Conservation (phyloP, 2,797 vertebrate species). For the Malurus leucopterus region DNA sequence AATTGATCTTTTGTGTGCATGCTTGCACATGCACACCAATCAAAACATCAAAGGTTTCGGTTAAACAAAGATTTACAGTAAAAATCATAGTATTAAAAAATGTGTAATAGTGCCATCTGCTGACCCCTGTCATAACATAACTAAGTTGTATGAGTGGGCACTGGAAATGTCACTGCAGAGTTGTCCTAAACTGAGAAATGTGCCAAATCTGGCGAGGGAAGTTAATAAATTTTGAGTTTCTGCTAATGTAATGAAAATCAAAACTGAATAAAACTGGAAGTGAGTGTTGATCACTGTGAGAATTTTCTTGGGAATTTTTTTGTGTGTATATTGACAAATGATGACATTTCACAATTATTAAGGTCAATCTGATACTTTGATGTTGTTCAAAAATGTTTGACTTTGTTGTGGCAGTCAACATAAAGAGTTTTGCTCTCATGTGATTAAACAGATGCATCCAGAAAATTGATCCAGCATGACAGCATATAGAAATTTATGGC, state of each 20-base stretch:
- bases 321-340: background rate
- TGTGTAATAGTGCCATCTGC: conserved; percentile 53
- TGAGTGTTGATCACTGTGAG: background rate
- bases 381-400: background rate
- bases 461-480: background rate
- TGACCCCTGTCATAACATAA: conserved; percentile 4
- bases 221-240: background rate
- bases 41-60: background rate
- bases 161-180: background rate
- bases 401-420: background rate
- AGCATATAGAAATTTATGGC: background rate
- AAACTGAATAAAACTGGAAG: background rate
- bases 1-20: background rate
- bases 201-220: background rate
- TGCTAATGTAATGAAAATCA: background rate
- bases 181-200: background rate
- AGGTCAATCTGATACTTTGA: background rate
- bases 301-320: background rate
- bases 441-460: background rate
- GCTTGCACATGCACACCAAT: background rate
- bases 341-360: background rate
- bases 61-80: background rate
- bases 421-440: background rate
- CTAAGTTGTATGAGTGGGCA: background rate
- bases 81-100: background rate